Conservation (phyloP, 2,113 vertebrate genomes). For the Hydropotes inermis region DNA sequence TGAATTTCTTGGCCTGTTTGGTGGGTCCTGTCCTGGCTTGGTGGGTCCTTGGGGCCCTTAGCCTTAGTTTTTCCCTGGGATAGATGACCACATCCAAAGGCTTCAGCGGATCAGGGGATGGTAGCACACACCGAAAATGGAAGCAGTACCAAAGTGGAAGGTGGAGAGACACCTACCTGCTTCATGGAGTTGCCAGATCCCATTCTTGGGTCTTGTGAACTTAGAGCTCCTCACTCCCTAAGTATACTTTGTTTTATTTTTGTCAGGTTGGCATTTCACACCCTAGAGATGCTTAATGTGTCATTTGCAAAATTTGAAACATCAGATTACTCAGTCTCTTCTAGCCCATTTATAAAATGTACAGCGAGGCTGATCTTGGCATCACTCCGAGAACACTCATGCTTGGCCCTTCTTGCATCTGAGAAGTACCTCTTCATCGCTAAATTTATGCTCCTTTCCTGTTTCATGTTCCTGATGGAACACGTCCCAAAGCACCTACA, state of each 20-base stretch:
- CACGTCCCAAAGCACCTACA: not conserved
- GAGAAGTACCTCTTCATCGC: not conserved
- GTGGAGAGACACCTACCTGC: constrained; percentile 17
- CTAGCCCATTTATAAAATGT: constrained; percentile 62
- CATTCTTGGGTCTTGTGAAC: constrained; percentile 24
- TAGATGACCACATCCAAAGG: not conserved
- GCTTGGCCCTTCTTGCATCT: constrained; percentile 23
- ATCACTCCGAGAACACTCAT: constrained; percentile 2
- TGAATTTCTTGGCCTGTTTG: not conserved
- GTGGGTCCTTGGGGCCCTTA: not conserved
- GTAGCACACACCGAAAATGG: not conserved
- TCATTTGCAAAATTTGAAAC: constrained; percentile 66
- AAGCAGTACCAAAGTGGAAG: not conserved
- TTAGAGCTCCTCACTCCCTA: constrained; percentile 6
- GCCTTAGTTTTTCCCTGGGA: not conserved
- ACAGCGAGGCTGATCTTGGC: constrained; percentile 25
- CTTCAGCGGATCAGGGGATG: not conserved
- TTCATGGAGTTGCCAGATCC: not conserved
- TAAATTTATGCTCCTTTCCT: not conserved
- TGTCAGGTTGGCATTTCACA: constrained; percentile 73
- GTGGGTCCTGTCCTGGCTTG: not conserved
- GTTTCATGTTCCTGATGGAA: not conserved
- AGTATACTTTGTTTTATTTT: constrained; percentile 70
- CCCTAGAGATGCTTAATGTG: constrained; percentile 64
- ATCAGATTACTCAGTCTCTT: constrained; percentile 64